These are phyloP conservation scores for Penaeus vannamei DNA, from an alignment of 1,140 invertebrate species.

Conservation along the genomic window DNA sequence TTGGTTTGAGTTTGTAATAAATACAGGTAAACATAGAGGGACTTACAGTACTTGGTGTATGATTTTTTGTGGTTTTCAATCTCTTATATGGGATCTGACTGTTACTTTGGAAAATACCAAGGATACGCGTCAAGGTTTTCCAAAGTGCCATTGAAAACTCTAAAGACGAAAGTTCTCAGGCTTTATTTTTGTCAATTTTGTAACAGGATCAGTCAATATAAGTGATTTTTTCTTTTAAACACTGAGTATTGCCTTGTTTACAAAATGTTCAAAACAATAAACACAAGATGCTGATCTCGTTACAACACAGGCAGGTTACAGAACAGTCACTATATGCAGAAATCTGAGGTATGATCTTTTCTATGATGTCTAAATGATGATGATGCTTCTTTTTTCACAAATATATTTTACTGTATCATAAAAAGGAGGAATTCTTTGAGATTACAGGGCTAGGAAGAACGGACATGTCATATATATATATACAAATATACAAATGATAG, in stretches of 20 bases:
- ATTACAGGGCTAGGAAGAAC: slow-evolving; percentile 50
- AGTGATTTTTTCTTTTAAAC: too few relatives aligned
- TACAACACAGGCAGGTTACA: slow-evolving; percentile 1
- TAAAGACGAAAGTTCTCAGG: neutral
- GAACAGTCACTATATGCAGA: slow-evolving; percentile 27
- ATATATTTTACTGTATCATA: slow-evolving; percentile 43
- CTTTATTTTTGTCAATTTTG: too few relatives aligned
- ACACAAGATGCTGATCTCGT: slow-evolving; percentile 9
- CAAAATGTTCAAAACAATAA: too few relatives aligned
- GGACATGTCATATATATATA: slow-evolving; percentile 47
- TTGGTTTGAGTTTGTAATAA: slow-evolving; percentile 44
- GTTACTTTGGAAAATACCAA: too few relatives aligned
- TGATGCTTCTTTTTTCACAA: slow-evolving; percentile 23
- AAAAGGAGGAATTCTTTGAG: slow-evolving; percentile 33
- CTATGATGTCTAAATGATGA: neutral
- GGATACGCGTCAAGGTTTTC: too few relatives aligned
- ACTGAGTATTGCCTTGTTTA: too few relatives aligned
- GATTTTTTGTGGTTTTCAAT: neutral
- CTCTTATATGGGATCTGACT: too few relatives aligned
- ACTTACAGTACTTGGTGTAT: slow-evolving; percentile 41
- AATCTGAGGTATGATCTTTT: slow-evolving; percentile 36
- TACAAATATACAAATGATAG: slow-evolving; percentile 61
- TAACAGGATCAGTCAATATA: too few relatives aligned
- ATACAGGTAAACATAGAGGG: slow-evolving; percentile 42
- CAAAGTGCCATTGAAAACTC: neutral